Evolutionary conservation across 1,140 invertebrate species (phyloP), one percentile per base, ranked within the genome.

Genomic region (Magallana gigas): DNA sequence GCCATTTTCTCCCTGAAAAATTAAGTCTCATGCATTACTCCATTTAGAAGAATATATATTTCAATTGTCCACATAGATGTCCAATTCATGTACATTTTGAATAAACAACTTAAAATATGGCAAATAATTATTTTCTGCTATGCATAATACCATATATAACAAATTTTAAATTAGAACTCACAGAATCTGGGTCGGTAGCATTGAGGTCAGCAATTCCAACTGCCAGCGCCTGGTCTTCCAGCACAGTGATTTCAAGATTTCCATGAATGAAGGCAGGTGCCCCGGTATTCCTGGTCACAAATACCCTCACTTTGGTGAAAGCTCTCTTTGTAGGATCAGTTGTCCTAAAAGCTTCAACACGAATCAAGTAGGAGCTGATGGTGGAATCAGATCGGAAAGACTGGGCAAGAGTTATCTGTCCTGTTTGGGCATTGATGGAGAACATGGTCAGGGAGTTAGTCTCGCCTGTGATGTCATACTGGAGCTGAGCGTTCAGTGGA

Each of bases 181-280:
- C 83, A 84, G n/a, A 64, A 88, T 94, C 93, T 60, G 14, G 48
- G 90, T 94, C 93, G 11, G 90, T 91, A 5, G 93, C 93, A 80
- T 89, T 90, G 14, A 94, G 88, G 23, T 80, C 83, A 9, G 89
- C 85, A 80, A 94, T 87, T 48, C 87, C 71, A 48, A 71, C 86
- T 12, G 91, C 91, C 12, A 89, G 64, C 14, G 80, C 56, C 16
- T 84, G 84, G 9, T 81, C 91, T 58, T 90, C 89, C 16, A 84
- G 87, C 36, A 93, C 91, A 62, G 84, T 76, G 11, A 83, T 29
- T 5, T 84, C 83, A 18, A 84, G 58, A 29, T 84, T 84, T 60
- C 83, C 83, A 16, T 84, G 83, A 16, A 84, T 60, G 83, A 84
- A 84, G 14, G 83, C 83, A 60, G 83, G 83, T 60, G 83, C 83